Conservation (phyloP, 2,113 vertebrate genomes). For the Heterocephalus glaber region DNA sequence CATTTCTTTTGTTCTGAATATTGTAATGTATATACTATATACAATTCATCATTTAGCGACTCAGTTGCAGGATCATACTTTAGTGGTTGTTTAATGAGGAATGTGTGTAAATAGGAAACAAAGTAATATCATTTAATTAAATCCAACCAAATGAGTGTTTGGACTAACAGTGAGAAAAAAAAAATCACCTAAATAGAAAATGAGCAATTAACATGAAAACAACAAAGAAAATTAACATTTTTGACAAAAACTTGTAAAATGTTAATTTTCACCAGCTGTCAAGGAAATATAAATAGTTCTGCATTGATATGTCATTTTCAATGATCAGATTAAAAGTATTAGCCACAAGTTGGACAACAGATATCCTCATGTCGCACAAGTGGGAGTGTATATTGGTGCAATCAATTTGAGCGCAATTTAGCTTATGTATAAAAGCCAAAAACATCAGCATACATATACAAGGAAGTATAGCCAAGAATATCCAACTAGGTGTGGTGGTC, state of each 20-base stretch:
- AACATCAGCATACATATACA: not conserved
- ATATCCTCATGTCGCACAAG: not conserved
- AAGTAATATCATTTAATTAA: not conserved
- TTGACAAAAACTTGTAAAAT: not conserved
- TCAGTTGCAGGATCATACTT: not conserved
- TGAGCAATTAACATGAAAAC: not conserved
- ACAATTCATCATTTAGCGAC: too few relatives aligned
- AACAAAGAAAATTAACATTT: not conserved
- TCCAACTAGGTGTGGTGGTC: not conserved
- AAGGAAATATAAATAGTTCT: slow-evolving; percentile 18
- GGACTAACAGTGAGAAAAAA: not conserved
- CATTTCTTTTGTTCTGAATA: too few relatives aligned
- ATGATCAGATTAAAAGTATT: not conserved
- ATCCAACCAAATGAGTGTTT: not conserved
- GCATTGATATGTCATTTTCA: not conserved
- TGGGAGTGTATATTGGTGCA: not conserved
- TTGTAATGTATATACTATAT: too few relatives aligned
- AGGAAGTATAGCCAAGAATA: not conserved
- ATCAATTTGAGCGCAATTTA: not conserved
- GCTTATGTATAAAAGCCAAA: not conserved
- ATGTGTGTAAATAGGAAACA: not conserved
- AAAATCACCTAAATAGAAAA: not conserved
- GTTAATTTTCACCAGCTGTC: not conserved
- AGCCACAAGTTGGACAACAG: not conserved
- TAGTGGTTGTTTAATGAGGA: not conserved